Conservation (phyloP, 2,113 vertebrate genomes). For the Talpa occidentalis region DNA sequence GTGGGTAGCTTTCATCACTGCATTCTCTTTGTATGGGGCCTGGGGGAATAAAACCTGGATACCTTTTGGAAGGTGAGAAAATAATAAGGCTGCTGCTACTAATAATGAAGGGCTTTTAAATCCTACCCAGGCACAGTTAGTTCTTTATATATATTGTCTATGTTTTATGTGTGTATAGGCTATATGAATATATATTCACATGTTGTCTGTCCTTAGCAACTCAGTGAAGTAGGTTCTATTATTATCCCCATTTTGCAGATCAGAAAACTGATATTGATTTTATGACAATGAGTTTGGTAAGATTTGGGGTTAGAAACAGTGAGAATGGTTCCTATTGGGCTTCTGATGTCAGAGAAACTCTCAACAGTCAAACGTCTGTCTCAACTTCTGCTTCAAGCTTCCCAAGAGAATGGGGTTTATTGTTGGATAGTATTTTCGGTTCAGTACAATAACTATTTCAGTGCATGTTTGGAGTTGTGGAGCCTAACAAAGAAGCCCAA, state of each 20-base stretch:
- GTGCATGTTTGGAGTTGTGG: background rate
- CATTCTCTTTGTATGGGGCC: background rate
- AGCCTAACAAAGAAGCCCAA: background rate
- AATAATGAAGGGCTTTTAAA: background rate
- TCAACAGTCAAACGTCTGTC: background rate
- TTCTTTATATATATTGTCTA: background rate
- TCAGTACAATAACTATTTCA: background rate
- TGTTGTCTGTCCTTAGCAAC: background rate
- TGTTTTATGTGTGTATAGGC: background rate
- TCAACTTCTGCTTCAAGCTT: background rate
- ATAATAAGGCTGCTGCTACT: background rate
- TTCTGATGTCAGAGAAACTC: background rate
- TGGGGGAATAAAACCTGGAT: background rate
- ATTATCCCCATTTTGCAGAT: slow-evolving; percentile 38
- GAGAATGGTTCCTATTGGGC: background rate
- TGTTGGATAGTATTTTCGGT: background rate
- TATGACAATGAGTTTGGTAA: background rate
- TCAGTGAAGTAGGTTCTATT: background rate
- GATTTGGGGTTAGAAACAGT: background rate
- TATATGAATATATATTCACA: background rate
- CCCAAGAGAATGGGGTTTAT: background rate
- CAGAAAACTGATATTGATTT: slow-evolving; percentile 24
- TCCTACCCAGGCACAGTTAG: background rate
- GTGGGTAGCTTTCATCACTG: slow-evolving; percentile 43
- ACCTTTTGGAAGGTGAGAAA: background rate